phyloP scores from a whole-genome alignment of 2,113 vertebrate species.

The Eurypyga helias region DNA sequence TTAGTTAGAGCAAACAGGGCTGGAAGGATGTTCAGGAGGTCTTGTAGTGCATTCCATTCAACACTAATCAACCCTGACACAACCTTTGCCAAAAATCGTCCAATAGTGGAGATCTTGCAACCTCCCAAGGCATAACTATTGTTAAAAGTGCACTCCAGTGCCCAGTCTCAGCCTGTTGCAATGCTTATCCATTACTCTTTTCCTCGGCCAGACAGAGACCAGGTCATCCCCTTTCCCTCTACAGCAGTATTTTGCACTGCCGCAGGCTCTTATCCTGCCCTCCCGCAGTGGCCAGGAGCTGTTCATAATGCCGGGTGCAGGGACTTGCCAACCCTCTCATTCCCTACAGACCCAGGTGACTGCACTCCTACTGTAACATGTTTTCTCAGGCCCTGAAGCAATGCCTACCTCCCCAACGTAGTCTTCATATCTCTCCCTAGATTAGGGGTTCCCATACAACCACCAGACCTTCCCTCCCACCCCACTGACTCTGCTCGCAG shows the following conservation, averaged over 20 bases:
- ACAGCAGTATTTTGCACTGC: neutral
- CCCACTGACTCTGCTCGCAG: neutral
- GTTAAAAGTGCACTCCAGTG: neutral
- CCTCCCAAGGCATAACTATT: neutral
- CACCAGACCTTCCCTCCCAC: neutral
- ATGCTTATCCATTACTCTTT: neutral
- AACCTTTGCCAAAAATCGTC: neutral
- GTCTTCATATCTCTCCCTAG: neutral
- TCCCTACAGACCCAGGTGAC: neutral
- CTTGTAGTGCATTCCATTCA: neutral
- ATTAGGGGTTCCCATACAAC: neutral
- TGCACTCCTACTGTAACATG: neutral
- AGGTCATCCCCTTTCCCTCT: neutral
- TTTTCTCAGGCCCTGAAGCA: neutral
- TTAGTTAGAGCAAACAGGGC: neutral
- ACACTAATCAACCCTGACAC: neutral
- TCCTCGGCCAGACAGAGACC: neutral
- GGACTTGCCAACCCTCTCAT: neutral
- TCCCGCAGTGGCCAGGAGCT: rapidly evolving
- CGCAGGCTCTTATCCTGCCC: neutral
- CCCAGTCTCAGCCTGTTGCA: neutral
- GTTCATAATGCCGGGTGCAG: neutral
- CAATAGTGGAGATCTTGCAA: neutral
- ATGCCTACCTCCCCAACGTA: rapidly evolving
- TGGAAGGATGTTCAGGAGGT: neutral